These are phyloP conservation scores for Tympanuchus pallidicinctus DNA, from an alignment of 2,113 vertebrate species.

Conservation along the genomic window DNA sequence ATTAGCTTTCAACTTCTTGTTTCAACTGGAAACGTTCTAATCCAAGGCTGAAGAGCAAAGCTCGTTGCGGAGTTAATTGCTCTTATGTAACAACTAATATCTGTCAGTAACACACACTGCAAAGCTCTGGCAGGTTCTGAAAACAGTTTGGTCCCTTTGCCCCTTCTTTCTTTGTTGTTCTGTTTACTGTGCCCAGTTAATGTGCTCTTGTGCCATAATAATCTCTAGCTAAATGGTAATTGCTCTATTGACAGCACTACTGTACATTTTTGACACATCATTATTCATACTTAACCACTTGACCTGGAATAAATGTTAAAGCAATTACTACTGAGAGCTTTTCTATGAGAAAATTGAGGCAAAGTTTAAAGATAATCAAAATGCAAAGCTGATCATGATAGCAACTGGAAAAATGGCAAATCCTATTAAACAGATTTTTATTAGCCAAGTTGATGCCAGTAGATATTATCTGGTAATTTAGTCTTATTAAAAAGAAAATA, in stretches of 20 bases:
- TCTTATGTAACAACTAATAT: constrained; percentile 80
- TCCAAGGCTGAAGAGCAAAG: constrained; percentile 7
- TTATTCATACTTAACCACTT: constrained; percentile 95
- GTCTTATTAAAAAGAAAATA: constrained; percentile 90
- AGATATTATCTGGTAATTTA: constrained; percentile 88
- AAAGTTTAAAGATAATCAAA: constrained; percentile 90
- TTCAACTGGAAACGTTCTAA: constrained; percentile 68
- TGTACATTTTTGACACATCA: constrained; percentile 91
- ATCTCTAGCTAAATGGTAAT: constrained; percentile 90
- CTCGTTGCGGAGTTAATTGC: constrained; percentile 72
- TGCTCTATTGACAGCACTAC: constrained; percentile 90
- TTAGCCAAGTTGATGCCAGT: constrained; percentile 87
- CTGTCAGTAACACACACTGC: constrained; percentile 60
- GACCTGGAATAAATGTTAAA: constrained; percentile 94
- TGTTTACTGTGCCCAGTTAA: constrained; percentile 85
- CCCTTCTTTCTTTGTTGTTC: constrained; percentile 80
- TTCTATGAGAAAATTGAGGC: constrained; percentile 86
- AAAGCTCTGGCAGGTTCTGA: constrained; percentile 70
- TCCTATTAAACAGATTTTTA: constrained; percentile 89
- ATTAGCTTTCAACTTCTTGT: constrained; percentile 41
- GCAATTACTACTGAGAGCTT: constrained; percentile 90
- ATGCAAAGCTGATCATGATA: constrained; percentile 85
- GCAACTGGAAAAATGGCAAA: constrained; percentile 88
- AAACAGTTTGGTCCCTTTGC: constrained; percentile 76
- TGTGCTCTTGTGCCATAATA: constrained; percentile 86